Conservation (phyloP, 2,113 vertebrate genomes). For the Psettodes erumei region DNA sequence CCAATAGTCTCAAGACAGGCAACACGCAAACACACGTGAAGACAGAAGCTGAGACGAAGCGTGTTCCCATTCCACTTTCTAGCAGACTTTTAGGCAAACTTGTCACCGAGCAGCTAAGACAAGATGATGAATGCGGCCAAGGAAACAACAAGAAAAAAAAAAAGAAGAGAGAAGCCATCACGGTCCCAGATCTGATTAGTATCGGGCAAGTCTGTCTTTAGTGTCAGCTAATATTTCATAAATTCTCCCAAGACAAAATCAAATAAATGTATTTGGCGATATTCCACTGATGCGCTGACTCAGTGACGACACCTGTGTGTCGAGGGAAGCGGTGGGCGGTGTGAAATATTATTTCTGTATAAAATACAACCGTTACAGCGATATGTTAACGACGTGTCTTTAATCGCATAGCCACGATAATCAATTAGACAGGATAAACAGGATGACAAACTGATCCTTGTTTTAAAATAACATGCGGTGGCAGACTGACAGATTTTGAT, state of each 20-base stretch:
- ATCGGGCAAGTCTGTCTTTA: not conserved
- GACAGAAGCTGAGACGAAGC: not conserved
- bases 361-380: too few species aligned
- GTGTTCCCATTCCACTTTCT: not conserved
- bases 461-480: not conserved
- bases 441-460: not conserved
- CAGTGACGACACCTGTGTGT: too few species aligned
- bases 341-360: too few species aligned
- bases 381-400: too few species aligned
- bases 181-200: constrained; percentile 6
- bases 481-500: not conserved
- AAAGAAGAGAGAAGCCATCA: not conserved
- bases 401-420: not conserved
- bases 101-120: not conserved
- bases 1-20: constrained; percentile 6
- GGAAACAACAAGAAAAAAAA: too few species aligned
- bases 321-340: too few species aligned
- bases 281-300: not conserved
- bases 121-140: not conserved
- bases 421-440: not conserved
- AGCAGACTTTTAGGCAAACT: not conserved
- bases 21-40: not conserved
- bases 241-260: constrained; percentile 5
- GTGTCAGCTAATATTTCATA: not conserved
- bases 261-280: constrained; percentile 11